Evolutionary conservation across 2,113 vertebrate genomes (phyloP).

Genomic region (Leptocoma aspasia): DNA sequence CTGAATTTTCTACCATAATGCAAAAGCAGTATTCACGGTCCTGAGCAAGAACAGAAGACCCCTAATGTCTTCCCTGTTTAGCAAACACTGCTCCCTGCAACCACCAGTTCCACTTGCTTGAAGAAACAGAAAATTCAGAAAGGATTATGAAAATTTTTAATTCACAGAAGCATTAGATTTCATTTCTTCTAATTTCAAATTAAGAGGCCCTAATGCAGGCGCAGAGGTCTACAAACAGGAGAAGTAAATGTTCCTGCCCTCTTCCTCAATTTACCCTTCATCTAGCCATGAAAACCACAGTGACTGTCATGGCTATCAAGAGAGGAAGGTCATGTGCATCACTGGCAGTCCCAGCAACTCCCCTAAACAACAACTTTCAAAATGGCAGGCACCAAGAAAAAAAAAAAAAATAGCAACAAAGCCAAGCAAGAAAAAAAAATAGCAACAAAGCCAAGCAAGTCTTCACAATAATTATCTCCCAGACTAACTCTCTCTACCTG

Average conservation of each 20-base stretch:
- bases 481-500: neutral
- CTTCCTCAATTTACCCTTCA: neutral
- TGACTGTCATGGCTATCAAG: rapidly evolving
- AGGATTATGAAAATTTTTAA: neutral
- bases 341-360: rapidly evolving
- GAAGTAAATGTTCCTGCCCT: neutral
- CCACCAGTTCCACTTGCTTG: neutral
- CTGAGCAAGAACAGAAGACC: neutral
- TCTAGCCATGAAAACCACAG: neutral
- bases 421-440: neutral
- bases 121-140: neutral
- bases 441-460: neutral
- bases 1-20: neutral
- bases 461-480: neutral
- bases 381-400: neutral
- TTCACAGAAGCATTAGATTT: neutral
- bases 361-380: neutral
- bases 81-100: neutral
- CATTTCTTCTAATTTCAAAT: neutral
- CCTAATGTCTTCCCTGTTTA: neutral
- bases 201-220: neutral
- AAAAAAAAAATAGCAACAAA: neutral
- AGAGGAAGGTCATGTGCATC: neutral
- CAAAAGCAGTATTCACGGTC: neutral
- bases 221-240: neutral